These are phyloP conservation scores for Heliconius nattereri DNA, from an alignment of 1,140 invertebrate species.

Conservation along the genomic window DNA sequence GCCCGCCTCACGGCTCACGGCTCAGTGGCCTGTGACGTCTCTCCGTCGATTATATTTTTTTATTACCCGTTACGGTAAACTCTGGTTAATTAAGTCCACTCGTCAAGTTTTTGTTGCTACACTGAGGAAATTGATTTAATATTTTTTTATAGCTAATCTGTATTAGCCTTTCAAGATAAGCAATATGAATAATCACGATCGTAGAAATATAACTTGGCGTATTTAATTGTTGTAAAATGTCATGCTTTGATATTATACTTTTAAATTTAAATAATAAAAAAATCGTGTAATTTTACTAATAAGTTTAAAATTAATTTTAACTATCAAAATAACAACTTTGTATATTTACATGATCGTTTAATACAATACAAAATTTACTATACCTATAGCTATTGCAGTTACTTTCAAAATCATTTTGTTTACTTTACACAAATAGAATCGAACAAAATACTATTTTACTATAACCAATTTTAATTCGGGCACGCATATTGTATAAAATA, in stretches of 20 bases:
- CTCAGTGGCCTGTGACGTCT: conserved; percentile 45
- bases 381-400: not conserved
- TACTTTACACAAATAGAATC: not conserved
- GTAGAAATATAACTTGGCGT: too few species aligned
- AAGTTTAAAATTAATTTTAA: too few species aligned
- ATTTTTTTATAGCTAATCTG: conserved; percentile 24
- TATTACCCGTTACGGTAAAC: conserved; percentile 74
- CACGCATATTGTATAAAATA: too few species aligned
- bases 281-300: too few species aligned
- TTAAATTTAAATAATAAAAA: too few species aligned
- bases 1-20: conserved; percentile 55
- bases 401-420: not conserved
- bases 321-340: too few species aligned
- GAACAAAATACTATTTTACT: not conserved
- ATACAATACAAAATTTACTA: too few species aligned
- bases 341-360: too few species aligned
- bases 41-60: conserved; percentile 70
- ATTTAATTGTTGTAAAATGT: too few species aligned
- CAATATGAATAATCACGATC: not conserved
- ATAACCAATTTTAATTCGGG: too few species aligned
- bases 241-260: too few species aligned
- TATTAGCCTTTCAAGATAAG: not conserved
- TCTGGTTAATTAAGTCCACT: conserved; percentile 69
- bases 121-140: conserved; percentile 39
- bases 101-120: conserved; percentile 48